Base-by-base conservation (phyloP, 2,888 invertebrate genomes). In the Euzophera pinguis region DNA sequence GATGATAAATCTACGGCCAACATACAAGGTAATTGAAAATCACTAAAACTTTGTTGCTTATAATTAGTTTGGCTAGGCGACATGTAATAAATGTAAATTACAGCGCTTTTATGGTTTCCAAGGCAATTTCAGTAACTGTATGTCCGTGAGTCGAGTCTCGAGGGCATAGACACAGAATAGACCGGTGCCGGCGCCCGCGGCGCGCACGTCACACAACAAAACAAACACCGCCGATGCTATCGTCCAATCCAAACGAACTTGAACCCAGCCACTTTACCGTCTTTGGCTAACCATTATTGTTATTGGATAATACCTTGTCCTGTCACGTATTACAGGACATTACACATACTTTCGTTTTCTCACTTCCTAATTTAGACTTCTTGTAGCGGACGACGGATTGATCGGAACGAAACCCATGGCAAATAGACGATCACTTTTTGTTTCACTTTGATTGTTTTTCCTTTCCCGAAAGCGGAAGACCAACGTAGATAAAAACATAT, bases 201-300 rank as follows among this genome's bases (percentile, higher is more conserved):
- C 78, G 56, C 70, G 78, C 80, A 75, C 78, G 73, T 77, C 76
- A 74, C 75, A 73, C 69, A 71, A 76, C 81, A 83, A 83, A 84
- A 82, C 81, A 83, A 82, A 83, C 73, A 78, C 65, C 69, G 62
- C 69, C 61, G 74, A 76, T 75, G 61, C 62, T 73, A 78, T 76
- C 74, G 65, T 61, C 65, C 64, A 71, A 70, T 61, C 65, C 64
- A 71, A 70, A 73, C 76, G 78, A 78, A 80, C 82, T 78, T 78
- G 77, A 80, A 77, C 78, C 71, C 68, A 73, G 70, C 69, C 70
- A 70, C 67, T 70, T 69, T 62, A 58, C 76, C 73, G 60, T 74
- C 69, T 71, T 74, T 63, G 73, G 70, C 58, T 61, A 58, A 56
- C 58, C 60, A 61, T 62, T 65, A 64, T 67, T 62, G 61, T 67